A percentile compares a stretch with the other conserved stretches of the same genome.
phyloP scores from a whole-genome alignment of 2,113 vertebrate species.

The Rousettus leschenaultii region DNA sequence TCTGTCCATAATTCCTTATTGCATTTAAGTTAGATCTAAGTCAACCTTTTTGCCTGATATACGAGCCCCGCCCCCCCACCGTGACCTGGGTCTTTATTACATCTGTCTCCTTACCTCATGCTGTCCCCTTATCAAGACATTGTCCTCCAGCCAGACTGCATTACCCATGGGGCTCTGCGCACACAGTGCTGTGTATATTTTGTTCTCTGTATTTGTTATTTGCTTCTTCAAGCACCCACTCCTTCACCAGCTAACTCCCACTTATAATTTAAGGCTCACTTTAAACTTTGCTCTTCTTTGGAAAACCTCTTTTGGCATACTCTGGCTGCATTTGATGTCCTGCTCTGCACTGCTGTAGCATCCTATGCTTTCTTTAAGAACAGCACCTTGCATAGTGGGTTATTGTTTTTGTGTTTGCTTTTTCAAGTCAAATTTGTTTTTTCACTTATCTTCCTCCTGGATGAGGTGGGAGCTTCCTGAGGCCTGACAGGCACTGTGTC shows the following conservation, averaged over 20 bases:
- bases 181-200: background rate
- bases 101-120: background rate
- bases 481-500: rapidly evolving
- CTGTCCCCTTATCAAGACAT: background rate
- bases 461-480: background rate
- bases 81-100: background rate
- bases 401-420: background rate
- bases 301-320: background rate
- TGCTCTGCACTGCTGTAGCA: background rate
- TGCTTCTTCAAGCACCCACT: background rate
- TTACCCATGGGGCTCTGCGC: background rate
- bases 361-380: background rate
- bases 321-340: background rate
- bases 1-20: background rate
- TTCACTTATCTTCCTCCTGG: background rate
- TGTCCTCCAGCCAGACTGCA: background rate
- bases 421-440: background rate
- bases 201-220: background rate
- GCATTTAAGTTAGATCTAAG: background rate
- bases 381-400: background rate
- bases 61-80: background rate
- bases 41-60: background rate
- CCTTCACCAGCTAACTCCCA: background rate
- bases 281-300: background rate
- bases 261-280: background rate